Evolutionary conservation across 2,113 vertebrate species (phyloP).

Genomic region (Numenius arquata): DNA sequence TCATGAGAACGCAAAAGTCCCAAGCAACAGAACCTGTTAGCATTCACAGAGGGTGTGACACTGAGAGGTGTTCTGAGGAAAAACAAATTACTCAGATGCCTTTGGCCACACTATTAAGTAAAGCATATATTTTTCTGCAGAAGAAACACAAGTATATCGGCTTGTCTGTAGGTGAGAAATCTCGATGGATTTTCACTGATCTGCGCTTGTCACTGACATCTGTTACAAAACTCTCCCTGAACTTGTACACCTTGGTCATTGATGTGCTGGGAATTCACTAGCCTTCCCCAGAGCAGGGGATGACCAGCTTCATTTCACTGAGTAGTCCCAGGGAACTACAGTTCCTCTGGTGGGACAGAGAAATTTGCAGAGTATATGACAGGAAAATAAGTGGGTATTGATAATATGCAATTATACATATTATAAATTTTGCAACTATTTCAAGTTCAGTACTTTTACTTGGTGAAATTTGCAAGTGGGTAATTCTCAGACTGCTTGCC

Average conservation of each 20-base stretch:
- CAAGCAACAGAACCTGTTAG: background rate
- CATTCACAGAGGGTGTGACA: background rate
- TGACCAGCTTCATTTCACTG: background rate
- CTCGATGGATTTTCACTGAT: background rate
- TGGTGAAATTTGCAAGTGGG: background rate
- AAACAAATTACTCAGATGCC: background rate
- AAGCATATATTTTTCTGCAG: background rate
- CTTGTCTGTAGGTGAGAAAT: background rate
- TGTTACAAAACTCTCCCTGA: background rate
- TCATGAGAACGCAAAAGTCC: background rate
- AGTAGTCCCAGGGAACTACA: background rate
- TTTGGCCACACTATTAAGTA: background rate
- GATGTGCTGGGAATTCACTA: background rate
- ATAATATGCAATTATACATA: background rate
- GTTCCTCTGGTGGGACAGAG: rapidly evolving
- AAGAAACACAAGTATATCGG: background rate
- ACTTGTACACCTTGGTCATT: background rate
- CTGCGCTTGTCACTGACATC: background rate
- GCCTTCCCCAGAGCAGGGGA: rapidly evolving
- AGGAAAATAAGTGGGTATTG: background rate
- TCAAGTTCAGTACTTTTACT: background rate
- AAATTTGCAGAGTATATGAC: background rate
- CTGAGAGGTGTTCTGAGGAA: background rate
- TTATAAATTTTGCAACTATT: background rate
- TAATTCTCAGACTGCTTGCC: background rate